These are phyloP conservation scores for Tapirus terrestris DNA, from an alignment of 2,113 vertebrate species.

Conservation along the genomic window DNA sequence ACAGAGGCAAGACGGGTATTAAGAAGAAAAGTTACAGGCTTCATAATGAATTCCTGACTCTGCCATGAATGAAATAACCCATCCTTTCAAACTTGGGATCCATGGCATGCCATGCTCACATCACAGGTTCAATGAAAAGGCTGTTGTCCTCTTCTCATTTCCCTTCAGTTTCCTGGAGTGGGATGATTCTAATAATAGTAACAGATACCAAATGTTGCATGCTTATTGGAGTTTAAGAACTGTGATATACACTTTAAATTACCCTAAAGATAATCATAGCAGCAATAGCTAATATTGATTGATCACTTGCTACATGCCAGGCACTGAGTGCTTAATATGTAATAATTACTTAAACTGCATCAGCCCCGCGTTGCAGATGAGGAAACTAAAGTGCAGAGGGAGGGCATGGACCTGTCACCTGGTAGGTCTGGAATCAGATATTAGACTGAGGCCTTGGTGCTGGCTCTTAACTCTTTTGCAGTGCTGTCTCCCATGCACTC, in stretches of 20 bases:
- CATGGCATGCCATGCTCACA: background rate
- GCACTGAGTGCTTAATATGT: background rate
- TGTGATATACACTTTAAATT: background rate
- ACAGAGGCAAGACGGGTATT: background rate
- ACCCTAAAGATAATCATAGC: background rate
- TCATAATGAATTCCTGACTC: background rate
- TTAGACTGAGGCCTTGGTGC: background rate
- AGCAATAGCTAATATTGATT: background rate
- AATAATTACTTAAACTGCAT: background rate
- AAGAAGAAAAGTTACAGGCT: slow-evolving; percentile 25
- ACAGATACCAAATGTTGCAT: background rate
- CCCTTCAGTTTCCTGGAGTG: background rate
- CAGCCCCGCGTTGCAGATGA: background rate
- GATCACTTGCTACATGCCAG: background rate
- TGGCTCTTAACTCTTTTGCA: background rate
- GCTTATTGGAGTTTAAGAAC: slow-evolving; percentile 13
- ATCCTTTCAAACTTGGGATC: slow-evolving; percentile 14
- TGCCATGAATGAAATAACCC: background rate
- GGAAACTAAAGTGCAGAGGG: background rate
- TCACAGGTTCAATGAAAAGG: background rate
- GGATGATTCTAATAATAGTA: background rate
- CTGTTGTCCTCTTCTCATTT: background rate
- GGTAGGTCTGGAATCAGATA: background rate
- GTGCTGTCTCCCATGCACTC: background rate
- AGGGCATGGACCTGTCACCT: background rate